These are phyloP conservation scores for Bagarius yarrelli DNA, from an alignment of 2,113 vertebrate species.

Conservation along the genomic window DNA sequence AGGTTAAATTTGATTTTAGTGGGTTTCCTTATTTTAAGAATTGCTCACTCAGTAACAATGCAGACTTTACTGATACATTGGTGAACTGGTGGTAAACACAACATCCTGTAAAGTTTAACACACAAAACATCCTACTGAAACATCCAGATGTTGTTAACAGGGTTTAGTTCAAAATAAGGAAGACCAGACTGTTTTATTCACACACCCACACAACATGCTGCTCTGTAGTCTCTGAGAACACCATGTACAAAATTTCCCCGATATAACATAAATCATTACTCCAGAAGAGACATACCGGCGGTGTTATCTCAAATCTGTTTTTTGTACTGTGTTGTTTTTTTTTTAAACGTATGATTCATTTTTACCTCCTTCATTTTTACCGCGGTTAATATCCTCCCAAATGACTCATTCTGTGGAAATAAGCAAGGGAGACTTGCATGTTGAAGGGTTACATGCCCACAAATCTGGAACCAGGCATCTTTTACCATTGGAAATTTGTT, in stretches of 20 bases:
- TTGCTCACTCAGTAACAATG: background rate
- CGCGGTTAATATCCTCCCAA: background rate
- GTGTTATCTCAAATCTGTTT: background rate
- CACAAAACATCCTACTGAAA: conserved; percentile 44
- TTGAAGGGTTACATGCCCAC: background rate
- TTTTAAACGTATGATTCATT: background rate
- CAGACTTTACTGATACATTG: background rate
- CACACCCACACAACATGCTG: background rate
- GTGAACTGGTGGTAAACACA: background rate
- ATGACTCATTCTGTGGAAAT: conserved; percentile 24
- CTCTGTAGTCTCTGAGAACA: background rate
- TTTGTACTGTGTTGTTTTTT: background rate
- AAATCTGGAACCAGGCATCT: background rate
- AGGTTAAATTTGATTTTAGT: background rate
- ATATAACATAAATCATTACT: background rate
- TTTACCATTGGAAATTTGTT: background rate
- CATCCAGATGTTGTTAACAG: conserved; percentile 52
- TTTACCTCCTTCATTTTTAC: conserved; percentile 1
- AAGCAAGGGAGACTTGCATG: background rate
- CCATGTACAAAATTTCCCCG: background rate
- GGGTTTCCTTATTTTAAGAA: background rate
- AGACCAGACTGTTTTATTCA: conserved; percentile 45
- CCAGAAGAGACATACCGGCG: background rate
- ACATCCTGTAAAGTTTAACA: background rate
- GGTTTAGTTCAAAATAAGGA: conserved; percentile 57